These are phyloP conservation scores for Syncerus caffer DNA, from an alignment of 2,797 vertebrate species.

Conservation along the genomic window DNA sequence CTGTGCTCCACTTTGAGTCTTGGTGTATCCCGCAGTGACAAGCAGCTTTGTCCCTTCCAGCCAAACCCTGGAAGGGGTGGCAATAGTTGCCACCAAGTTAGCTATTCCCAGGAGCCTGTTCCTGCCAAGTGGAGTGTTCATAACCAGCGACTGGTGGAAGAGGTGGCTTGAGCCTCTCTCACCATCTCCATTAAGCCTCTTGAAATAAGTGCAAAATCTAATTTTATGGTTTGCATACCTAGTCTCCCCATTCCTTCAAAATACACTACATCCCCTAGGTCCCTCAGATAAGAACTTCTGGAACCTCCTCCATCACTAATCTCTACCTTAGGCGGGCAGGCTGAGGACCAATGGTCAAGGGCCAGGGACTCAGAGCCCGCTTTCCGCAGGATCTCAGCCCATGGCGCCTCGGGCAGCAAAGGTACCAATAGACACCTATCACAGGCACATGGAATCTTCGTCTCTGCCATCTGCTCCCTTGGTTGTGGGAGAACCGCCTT, in stretches of 20 bases:
- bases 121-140: neutral
- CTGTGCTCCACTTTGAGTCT: rapidly evolving
- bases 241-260: neutral
- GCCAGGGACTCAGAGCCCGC: neutral
- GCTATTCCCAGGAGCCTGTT: neutral
- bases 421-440: slow-evolving; percentile 91
- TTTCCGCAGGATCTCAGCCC: slow-evolving; percentile 90
- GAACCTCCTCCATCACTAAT: neutral
- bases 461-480: slow-evolving; percentile 90
- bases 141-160: neutral
- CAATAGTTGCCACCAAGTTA: neutral
- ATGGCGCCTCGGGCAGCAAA: slow-evolving; percentile 92
- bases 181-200: neutral
- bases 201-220: neutral
- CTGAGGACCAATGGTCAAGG: neutral
- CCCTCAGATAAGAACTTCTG: neutral
- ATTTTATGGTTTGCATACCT: neutral
- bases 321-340: neutral
- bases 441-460: slow-evolving; percentile 88
- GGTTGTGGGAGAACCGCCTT: slow-evolving; percentile 89
- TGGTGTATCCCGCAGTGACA: neutral
- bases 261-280: neutral
- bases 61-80: neutral
- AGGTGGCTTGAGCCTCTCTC: neutral
- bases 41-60: neutral